Evolutionary conservation across 2,113 vertebrate species (phyloP), one percentile per base, ranked within the genome.

Genomic region (Montifringilla adamsi): DNA sequence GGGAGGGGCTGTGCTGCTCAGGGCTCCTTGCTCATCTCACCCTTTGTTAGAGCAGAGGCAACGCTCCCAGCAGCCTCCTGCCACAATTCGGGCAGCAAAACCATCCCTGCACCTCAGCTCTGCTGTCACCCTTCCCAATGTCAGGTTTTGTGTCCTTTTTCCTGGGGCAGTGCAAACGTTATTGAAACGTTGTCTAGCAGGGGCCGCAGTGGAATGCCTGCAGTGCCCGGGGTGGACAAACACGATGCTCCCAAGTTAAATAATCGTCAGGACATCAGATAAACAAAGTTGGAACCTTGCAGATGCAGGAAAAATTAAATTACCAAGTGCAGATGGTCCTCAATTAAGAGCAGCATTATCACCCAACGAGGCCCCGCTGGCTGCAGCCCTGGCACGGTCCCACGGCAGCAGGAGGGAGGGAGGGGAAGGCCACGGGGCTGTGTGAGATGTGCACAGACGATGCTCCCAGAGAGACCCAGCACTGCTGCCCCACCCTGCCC

Each of bases 241-340:
- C 55, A 26, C 1, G 37, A 58, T 7, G 84, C 81, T 66, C 43
- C 0, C 3, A 66, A 58, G 43, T 55, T 39, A 73, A 95, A 69
- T 50, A 35, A 52, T 30, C 84, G 62, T 73, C 81, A 37, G 70
- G 46, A 93, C 12, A 8, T 66, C 87, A 58, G 46, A 91, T 49
- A 89, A 89, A 91, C 64, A 69, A 91, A 96, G 72, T 5, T 24
- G 90, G 95, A 95, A 74, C 82, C 78, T 93, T n/a, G 55, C 87
- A 85, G 95, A 91, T 73, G 87, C 78, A 33, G 84, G 53, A n/a
- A n/a, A 82, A 91, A 89, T 73, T 31, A 58, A 93, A 95, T 95
- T 83, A 85, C 81, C 44, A 0, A 56, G 81, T 14, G 81, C 95
- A 95, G 95, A 94, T 93, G 84, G 77, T 91, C n/a, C 67, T 60